Percentiles rank a stretch among this genome's conserved stretches.
phyloP scores from a whole-genome alignment of 1,140 invertebrate genomes.

The Rhynchophorus ferrugineus region DNA sequence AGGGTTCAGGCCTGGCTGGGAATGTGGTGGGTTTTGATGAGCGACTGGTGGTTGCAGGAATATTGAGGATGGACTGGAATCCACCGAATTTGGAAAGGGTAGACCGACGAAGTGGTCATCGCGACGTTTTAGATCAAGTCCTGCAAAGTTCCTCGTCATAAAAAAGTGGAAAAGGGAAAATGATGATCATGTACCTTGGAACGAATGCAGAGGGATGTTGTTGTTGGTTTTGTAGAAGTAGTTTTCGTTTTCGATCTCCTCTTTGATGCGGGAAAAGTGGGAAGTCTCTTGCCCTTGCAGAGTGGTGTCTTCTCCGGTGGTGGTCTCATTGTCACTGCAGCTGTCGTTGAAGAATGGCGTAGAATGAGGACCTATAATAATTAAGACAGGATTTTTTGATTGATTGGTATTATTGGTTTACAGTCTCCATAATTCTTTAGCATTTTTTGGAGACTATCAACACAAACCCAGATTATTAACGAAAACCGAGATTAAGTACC shows the following conservation, averaged over 20 bases:
- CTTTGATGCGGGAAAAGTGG: constrained; percentile 40
- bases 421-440: too few species aligned
- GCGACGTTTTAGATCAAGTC: constrained; percentile 25
- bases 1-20: constrained; percentile 45
- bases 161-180: not conserved
- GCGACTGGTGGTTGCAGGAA: constrained; percentile 35
- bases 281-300: constrained; percentile 27
- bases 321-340: constrained; percentile 45
- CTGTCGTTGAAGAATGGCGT: constrained; percentile 43
- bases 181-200: constrained; percentile 24
- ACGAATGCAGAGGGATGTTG: constrained; percentile 27
- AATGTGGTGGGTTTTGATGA: constrained; percentile 32
- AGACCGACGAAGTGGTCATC: constrained; percentile 30
- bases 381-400: not conserved
- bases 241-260: constrained; percentile 38
- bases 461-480: too few species aligned
- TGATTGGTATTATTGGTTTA: too few species aligned
- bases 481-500: too few species aligned
- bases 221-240: constrained; percentile 35
- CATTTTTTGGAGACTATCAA: too few species aligned
- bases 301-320: constrained; percentile 30
- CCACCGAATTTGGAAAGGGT: constrained; percentile 22
- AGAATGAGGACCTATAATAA: constrained; percentile 40
- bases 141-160: constrained; percentile 9
- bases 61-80: constrained; percentile 26